A percentile compares a stretch with the other conserved stretches of the same genome.
Conservation (phyloP, 2,113 vertebrate genomes). For the Turnix velox region DNA sequence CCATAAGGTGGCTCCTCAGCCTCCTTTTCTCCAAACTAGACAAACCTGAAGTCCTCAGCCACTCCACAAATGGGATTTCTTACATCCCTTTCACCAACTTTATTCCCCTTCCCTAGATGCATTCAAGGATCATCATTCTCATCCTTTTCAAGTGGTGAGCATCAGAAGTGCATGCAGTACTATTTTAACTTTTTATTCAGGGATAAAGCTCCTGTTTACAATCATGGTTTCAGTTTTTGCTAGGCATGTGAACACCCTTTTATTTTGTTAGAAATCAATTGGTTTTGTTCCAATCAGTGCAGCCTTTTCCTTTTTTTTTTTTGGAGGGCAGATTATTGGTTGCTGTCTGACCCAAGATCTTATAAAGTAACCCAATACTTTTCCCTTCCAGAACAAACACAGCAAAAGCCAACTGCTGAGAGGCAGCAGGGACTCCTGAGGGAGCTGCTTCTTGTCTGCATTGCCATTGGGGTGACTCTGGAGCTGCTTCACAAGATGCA, state of each 20-base stretch:
- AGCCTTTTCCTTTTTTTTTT: neutral
- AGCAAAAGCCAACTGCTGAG: neutral
- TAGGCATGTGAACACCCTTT: accelerated
- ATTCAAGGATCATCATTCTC: neutral
- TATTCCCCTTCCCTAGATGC: neutral
- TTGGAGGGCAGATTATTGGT: neutral
- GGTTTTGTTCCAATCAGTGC: neutral
- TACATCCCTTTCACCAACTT: neutral
- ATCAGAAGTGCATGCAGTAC: neutral
- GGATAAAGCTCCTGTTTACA: neutral
- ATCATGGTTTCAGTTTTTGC: neutral
- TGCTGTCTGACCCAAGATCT: neutral
- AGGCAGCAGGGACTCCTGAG: neutral
- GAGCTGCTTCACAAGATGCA: constrained; percentile 3
- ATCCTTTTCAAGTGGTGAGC: neutral
- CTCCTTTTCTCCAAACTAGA: neutral
- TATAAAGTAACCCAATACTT: constrained; percentile 31
- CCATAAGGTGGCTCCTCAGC: neutral
- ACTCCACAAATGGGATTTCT: neutral
- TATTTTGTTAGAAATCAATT: neutral
- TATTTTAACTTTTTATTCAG: neutral
- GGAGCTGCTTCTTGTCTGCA: accelerated
- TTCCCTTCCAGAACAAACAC: neutral
- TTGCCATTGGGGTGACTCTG: accelerated
- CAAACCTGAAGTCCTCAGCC: neutral